Percentiles rank a stretch among this genome's conserved stretches.
These are phyloP conservation scores for Dastarcus helophoroides DNA, from an alignment of 2,888 invertebrate genomes.

Conservation along the genomic window DNA sequence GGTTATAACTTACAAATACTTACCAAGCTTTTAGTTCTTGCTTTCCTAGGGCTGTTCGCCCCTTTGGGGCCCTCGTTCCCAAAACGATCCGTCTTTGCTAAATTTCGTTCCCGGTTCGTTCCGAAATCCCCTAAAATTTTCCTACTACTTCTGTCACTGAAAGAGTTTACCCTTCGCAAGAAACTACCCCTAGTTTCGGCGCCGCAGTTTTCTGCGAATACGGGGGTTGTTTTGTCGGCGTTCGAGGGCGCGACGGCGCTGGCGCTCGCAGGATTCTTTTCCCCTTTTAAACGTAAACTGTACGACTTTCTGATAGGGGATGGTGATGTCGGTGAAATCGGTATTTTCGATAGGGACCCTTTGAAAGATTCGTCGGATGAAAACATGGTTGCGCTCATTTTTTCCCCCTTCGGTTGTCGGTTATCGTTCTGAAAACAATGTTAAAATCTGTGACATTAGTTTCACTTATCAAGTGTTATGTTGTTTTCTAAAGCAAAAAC, in stretches of 20 bases:
- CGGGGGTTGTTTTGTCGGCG: not conserved
- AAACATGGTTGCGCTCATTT: conserved; percentile 26
- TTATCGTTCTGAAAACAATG: no score
- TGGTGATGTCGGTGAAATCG: conserved; percentile 18
- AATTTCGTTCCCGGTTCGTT: no score
- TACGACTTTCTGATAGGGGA: conserved; percentile 12
- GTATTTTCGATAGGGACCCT: conserved; percentile 18
- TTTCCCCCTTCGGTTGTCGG: conserved; percentile 10
- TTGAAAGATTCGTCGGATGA: conserved; percentile 26
- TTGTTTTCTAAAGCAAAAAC: no score
- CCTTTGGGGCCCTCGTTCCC: no score
- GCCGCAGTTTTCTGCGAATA: not conserved
- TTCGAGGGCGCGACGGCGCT: conserved; percentile 19
- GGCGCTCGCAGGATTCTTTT: conserved; percentile 19
- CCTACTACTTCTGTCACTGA: not conserved
- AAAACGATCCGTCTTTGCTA: no score
- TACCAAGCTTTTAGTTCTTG: no score
- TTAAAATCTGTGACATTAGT: no score
- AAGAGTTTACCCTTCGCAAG: not conserved
- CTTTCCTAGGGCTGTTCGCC: no score
- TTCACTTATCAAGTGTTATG: no score
- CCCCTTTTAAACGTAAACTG: conserved; percentile 8
- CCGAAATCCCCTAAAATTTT: no score
- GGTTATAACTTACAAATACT: no score
- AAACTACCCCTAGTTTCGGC: conserved; percentile 4